Evolutionary conservation across 2,113 vertebrate species (phyloP), one percentile per base, ranked within the genome.

Genomic region (Deroptyus accipitrinus): DNA sequence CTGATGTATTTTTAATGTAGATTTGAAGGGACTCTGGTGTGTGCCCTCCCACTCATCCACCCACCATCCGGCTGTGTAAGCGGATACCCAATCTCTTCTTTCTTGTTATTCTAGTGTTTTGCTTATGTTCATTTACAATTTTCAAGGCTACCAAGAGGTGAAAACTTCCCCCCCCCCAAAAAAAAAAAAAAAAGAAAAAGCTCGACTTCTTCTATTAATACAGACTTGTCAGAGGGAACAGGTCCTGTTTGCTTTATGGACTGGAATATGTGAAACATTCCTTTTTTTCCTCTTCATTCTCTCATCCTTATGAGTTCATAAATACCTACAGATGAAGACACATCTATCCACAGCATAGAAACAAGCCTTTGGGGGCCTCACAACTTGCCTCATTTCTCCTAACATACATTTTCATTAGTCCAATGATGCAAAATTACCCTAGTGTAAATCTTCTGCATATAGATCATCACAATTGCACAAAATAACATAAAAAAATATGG

Each of bases 41-140:
- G 57, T 41, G 57, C 54, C 78, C 86, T 95, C 89, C 94, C 89
- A 95, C 96, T 16, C 64, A 83, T 1, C 68, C 93, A 52, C 93
- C 91, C 86, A 97, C 96, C 24, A 1, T 28, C 80, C 57, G 1
- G 88, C 94, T 95, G 91, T 92, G 61, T 11, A 59, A 79, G 10
- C 10, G 44, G 62, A 13, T 70, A 67, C 49, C 31, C 48, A 48
- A 3, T 35, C 78, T 51, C 67, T 41, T 76, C 57, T 83, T 83
- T 19, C 54, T 69, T 17, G 46, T 81, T 30, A 70, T 54, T 35
- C 51, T 42, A 63, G 14, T 37, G 46, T 23, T 62, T 39, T 74
- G 18, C 30, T 89, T 17, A 9, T 19, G 16, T 68, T 92, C 55
- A 37, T 24, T 55, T 66, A 19, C 76, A 62, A 57, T 81, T 57